Evolutionary conservation across 35 echinoderm and acorn worm genomes (phyloP).

Genomic region (Eucidaris tribuloides): DNA sequence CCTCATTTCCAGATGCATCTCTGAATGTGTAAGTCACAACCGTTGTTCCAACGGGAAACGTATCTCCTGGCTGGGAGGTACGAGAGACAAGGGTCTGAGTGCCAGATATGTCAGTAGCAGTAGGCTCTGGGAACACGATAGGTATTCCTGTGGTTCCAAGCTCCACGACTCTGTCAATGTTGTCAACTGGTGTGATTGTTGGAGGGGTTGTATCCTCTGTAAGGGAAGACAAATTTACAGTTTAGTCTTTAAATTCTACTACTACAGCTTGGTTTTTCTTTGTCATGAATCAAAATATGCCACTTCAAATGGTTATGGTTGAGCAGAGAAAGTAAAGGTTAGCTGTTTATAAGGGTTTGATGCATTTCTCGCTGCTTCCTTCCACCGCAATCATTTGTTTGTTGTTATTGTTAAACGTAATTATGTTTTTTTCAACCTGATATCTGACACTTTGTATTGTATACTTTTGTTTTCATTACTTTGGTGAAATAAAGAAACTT

Average conservation of each 20-base stretch:
- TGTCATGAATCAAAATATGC: neutral
- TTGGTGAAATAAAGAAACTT: neutral
- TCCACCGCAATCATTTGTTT: no score
- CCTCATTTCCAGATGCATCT: constrained; percentile 23
- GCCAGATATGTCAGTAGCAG: constrained; percentile 29
- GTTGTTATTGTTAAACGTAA: no score
- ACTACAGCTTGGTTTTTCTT: no score
- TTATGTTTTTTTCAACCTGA: no score
- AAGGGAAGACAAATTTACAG: neutral
- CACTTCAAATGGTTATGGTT: neutral
- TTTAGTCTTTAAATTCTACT: neutral
- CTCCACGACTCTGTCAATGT: constrained; percentile 7
- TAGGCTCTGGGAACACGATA: constrained; percentile 27
- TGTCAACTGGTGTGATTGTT: constrained; percentile 4
- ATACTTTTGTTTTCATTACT: no score
- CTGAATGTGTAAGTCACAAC: constrained; percentile 37
- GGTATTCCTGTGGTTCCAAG: constrained; percentile 10
- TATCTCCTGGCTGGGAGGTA: neutral
- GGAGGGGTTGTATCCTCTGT: constrained; percentile 38
- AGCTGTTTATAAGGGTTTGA: no score
- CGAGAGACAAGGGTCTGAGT: neutral
- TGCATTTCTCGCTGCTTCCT: no score
- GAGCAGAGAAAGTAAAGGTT: no score
- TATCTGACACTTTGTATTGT: no score
- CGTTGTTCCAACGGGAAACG: constrained; percentile 8